Conservation (phyloP, 2,113 vertebrate species). For the Hippocampus barbouri region DNA sequence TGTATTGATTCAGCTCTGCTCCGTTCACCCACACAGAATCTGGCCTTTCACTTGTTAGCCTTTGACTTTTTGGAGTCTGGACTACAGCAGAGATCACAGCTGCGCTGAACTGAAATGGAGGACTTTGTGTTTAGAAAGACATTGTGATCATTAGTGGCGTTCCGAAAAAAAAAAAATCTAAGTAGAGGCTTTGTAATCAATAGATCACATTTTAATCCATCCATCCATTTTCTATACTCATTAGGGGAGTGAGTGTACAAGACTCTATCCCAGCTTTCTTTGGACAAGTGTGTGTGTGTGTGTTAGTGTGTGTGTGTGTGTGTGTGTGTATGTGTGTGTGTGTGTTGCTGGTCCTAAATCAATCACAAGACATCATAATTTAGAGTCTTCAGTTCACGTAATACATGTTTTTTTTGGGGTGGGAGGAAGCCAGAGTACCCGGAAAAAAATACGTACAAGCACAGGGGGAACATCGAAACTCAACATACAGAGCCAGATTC, state of each 20-base stretch:
- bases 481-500: too few relatives aligned
- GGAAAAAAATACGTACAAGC: too few relatives aligned
- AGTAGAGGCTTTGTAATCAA: background rate
- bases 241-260: background rate
- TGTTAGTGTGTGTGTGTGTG: too few relatives aligned
- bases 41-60: constrained; percentile 58
- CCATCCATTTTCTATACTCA: background rate
- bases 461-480: too few relatives aligned
- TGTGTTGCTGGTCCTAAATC: background rate
- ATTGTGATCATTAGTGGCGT: background rate
- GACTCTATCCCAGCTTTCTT: background rate
- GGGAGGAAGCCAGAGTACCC: too few relatives aligned
- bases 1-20: constrained; percentile 59
- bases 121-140: background rate
- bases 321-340: too few relatives aligned
- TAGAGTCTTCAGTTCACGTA: too few relatives aligned
- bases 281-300: background rate
- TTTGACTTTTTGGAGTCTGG: constrained; percentile 46
- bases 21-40: constrained; percentile 62
- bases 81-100: constrained; percentile 32
- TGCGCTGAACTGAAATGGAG: background rate
- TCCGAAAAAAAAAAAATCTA: background rate
- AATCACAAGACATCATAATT: background rate
- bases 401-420: too few relatives aligned
- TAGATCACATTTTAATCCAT: background rate